Evolutionary conservation across 2,113 vertebrate species (phyloP).

Genomic region (Phaethon lepturus): DNA sequence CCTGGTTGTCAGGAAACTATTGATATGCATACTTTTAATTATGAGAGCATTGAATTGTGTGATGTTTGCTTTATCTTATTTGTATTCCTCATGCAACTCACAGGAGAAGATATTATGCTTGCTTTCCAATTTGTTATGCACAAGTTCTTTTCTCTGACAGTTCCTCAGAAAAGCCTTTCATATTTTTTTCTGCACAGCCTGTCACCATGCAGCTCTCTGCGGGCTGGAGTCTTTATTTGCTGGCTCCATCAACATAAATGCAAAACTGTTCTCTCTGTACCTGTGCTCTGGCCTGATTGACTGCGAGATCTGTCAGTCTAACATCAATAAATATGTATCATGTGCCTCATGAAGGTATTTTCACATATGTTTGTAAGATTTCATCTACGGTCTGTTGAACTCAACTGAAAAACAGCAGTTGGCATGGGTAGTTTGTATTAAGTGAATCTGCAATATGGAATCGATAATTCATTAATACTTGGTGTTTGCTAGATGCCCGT

Average conservation of each 20-base stretch:
- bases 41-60: slow-evolving; percentile 2
- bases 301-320: neutral
- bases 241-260: neutral
- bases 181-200: slow-evolving; percentile 1
- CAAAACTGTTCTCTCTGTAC: neutral
- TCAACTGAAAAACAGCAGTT: neutral
- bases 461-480: neutral
- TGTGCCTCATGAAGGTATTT: neutral
- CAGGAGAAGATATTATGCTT: neutral
- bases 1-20: slow-evolving; percentile 41
- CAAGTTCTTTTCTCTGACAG: slow-evolving; percentile 3
- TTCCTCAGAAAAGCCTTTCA: slow-evolving; percentile 27
- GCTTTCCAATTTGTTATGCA: slow-evolving; percentile 11
- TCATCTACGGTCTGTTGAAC: neutral
- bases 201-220: neutral
- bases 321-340: neutral
- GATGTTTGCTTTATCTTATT: slow-evolving; percentile 28
- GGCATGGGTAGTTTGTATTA: neutral
- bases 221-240: slow-evolving; percentile 16
- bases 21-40: slow-evolving; percentile 43
- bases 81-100: slow-evolving; percentile 36
- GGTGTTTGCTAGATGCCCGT: neutral
- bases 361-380: neutral
- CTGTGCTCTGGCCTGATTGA: neutral
- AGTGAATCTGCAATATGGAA: neutral